Conservation (phyloP, 2,113 vertebrate genomes). For the Dipodomys merriami region DNA sequence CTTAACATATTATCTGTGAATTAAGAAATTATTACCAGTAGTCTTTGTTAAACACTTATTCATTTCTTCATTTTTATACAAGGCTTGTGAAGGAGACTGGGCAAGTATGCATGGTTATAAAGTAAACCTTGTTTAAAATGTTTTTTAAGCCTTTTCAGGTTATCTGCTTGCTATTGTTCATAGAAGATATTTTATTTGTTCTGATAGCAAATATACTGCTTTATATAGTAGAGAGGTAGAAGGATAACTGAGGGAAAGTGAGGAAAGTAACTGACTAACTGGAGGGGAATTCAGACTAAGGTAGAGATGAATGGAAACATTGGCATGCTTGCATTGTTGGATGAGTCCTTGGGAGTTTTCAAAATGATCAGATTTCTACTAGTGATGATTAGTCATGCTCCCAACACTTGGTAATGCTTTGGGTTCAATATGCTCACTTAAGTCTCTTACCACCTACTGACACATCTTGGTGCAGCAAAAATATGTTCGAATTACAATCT, state of each 20-base stretch:
- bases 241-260: neutral
- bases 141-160: neutral
- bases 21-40: neutral
- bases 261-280: neutral
- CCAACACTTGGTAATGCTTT: neutral
- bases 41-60: neutral
- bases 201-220: neutral
- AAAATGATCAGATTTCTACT: neutral
- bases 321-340: neutral
- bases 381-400: neutral
- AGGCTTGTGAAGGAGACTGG: neutral
- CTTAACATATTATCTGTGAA: conserved; percentile 26
- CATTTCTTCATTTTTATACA: conserved; percentile 11
- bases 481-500: neutral
- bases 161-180: neutral
- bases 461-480: neutral
- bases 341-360: neutral
- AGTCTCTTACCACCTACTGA: neutral
- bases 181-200: neutral
- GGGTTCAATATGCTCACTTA: neutral
- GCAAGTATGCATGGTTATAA: neutral
- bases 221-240: neutral
- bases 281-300: conserved; percentile 7
- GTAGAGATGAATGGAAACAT: neutral
- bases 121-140: neutral